Base-by-base conservation (phyloP, 2,797 vertebrate genomes). In the Trachurus trachurus region DNA sequence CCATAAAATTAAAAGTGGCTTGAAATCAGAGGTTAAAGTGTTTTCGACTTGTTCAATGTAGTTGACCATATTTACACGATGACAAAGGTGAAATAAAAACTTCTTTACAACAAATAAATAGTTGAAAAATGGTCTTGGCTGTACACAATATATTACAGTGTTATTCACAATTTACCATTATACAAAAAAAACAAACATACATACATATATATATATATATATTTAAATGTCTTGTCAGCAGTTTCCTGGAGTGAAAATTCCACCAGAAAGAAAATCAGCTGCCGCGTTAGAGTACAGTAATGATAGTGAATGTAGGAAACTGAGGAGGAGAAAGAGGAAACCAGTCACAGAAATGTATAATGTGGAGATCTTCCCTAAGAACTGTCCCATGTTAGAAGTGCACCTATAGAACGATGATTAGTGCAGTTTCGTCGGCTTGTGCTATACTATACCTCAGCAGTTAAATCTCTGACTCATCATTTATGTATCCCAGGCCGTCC, bases 401-500 rank as follows among this genome's bases (percentile, higher is more conserved):
- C 80, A 82, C 57, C 63, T 80, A 70, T 12, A 74, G 75, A 42
- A 83, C n/a, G 63, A 49, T 85, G 59, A 82, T 80, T 67, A 80
- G 80, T 81, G 65, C 71, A 47, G 57, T 34, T 64, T 64, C 45
- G 31, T 40, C 44, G 54, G 75, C 50, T 62, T 74, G 0, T 70
- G 16, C 17, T 49, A 67, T 62, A 67, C 62, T 65, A 60, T n/a
- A 75, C 57, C 66, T 82, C 80, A 71, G 87, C 82, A 80, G 34
- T 95, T 83, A 96, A 74, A 95, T 95, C 88, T 95, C 95, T 9
- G 94, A 95, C 88, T 96, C 95, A 42, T 95, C 95, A 40, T 92
- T 93, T 83, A 95, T 95, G 76, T 88, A 94, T 65, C 94, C 93
- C 50, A 94, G 89, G 57, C 94, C 94, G 4, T 93, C 90, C 86